Evolutionary conservation across 2,113 vertebrate genomes (phyloP), one percentile per base, ranked within the genome.

Genomic region (Psittacara wagleri): DNA sequence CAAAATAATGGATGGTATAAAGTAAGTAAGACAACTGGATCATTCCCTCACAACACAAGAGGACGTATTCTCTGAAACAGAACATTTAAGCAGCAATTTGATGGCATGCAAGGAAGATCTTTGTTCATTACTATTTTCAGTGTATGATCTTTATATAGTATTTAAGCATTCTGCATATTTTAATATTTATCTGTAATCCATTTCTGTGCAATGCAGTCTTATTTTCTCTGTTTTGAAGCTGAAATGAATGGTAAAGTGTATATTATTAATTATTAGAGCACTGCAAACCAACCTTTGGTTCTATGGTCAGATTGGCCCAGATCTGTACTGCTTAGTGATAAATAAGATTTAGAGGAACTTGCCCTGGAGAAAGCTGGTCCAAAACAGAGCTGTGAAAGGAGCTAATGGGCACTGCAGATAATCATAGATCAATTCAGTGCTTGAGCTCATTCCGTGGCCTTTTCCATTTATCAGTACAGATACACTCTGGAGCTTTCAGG

Each of bases 321-420:
- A 83, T 28, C 44, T 44, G 29, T 31, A 70, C 52, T 12, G 48
- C 57, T 59, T 29, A 70, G 28, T 22, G 17, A 33, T 72, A 77
- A 88, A 2, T 54, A 67, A 64, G 43, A 86, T 35, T 62, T 43
- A 84, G n/a, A 62, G 27, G n/a, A 92, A 94, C 69, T 68, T n/a
- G 14, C 57, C 19, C 62, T 44, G 35, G 51, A 95, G 61, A 92
- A 94, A 86, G 14, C n/a, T 35, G 20, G 23, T 55, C 35, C 51
- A 75, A 86, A 89, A 89, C 12, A 35, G 31, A 91, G 29, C 23
- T 77, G 80, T 39, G 22, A 43, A 48, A 88, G 70, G 63, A 90
- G 13, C 31, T 77, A 63, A 41, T 1, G 0, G 24, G 18, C 39
- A 61, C 33, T 61, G 24, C 10, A 82, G 62, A 82, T 84, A 89